These are phyloP conservation scores for Rhynchomys soricoides DNA, from an alignment of 2,113 vertebrate genomes.

Conservation along the genomic window DNA sequence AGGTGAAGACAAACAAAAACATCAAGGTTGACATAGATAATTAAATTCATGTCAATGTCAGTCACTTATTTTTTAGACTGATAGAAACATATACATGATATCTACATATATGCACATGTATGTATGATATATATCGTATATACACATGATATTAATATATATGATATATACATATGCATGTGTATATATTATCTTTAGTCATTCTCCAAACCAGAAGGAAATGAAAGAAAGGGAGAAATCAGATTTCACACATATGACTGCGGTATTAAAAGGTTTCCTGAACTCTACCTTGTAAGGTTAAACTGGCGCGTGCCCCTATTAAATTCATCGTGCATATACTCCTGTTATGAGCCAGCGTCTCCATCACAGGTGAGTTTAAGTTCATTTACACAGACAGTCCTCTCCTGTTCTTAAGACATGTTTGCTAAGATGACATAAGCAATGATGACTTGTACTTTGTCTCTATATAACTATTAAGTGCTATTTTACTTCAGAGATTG, in stretches of 20 bases:
- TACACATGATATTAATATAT: too few species aligned
- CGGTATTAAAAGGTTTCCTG: background rate
- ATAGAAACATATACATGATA: background rate
- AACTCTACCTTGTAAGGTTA: background rate
- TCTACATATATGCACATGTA: too few species aligned
- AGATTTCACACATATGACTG: background rate
- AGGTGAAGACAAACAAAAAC: background rate
- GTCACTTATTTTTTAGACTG: constrained; percentile 37
- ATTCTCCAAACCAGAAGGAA: background rate
- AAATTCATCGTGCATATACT: background rate
- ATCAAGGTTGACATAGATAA: background rate
- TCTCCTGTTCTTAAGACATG: background rate
- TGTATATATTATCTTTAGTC: background rate
- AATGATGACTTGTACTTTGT: background rate
- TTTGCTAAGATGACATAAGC: background rate
- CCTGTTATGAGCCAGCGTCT: background rate
- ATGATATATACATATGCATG: background rate
- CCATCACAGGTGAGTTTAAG: background rate
- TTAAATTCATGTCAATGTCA: background rate
- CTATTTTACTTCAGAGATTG: constrained; percentile 36
- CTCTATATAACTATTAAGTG: background rate
- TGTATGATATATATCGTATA: background rate
- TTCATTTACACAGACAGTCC: background rate
- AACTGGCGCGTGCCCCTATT: too few species aligned
- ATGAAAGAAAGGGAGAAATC: background rate